Percentiles rank a stretch among this genome's conserved stretches.
Conservation (phyloP, 2,888 invertebrate species). For the Scaptomyza flava region DNA sequence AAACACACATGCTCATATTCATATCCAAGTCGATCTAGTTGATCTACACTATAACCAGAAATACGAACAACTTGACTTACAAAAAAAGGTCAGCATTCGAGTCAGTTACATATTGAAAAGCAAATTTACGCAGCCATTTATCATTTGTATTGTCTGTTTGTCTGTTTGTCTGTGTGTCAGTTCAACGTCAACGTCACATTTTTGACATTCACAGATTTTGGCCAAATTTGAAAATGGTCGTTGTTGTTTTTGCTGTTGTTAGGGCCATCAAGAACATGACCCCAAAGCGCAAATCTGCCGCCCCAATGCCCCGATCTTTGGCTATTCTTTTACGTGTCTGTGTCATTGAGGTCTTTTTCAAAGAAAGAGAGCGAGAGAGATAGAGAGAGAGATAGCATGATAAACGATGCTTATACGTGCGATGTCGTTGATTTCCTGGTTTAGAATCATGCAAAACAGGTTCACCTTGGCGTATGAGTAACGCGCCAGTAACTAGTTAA, state of each 20-base stretch:
- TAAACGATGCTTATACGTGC: slow-evolving; percentile 66
- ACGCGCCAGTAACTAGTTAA: slow-evolving; percentile 50
- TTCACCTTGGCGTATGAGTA: slow-evolving; percentile 80
- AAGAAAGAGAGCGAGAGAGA: slow-evolving; percentile 16
- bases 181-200: slow-evolving; percentile 26
- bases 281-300: slow-evolving; percentile 49
- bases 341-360: slow-evolving; percentile 35
- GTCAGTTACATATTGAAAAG: slow-evolving; percentile 3
- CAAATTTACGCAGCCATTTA: slow-evolving; percentile 51
- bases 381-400: slow-evolving; percentile 5
- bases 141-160: slow-evolving; percentile 27
- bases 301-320: slow-evolving; percentile 32
- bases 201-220: slow-evolving; percentile 63
- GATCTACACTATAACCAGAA: slow-evolving; percentile 2
- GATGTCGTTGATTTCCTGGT: slow-evolving; percentile 69
- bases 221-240: slow-evolving; percentile 37
- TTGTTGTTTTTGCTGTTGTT: slow-evolving; percentile 11
- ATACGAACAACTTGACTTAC: slow-evolving; percentile 4
- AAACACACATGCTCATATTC: neutral
- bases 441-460: slow-evolving; percentile 78
- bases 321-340: neutral
- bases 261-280: slow-evolving; percentile 72
- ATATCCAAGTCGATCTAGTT: neutral
- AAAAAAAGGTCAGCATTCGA: slow-evolving; percentile 7
- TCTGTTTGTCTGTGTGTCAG: slow-evolving; percentile 24